These are phyloP conservation scores for Sesamia inferens DNA, from an alignment of 2,888 invertebrate genomes.

Conservation along the genomic window DNA sequence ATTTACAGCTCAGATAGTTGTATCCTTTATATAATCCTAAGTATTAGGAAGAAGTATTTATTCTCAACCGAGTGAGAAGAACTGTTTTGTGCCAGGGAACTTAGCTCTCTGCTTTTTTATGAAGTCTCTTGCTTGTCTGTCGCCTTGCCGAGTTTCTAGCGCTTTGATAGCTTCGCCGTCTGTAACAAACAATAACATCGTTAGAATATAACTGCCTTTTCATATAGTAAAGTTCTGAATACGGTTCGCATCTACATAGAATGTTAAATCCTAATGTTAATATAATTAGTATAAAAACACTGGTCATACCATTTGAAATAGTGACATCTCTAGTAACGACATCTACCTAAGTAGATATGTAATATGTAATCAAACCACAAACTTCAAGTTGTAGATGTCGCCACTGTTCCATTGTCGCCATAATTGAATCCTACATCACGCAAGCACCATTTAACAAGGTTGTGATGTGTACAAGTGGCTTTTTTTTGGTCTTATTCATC, in stretches of 20 bases:
- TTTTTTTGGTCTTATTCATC: too few species aligned
- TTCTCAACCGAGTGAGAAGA: slow-evolving; percentile 84
- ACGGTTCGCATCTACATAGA: not conserved
- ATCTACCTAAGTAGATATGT: slow-evolving; percentile 1
- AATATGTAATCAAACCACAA: not conserved
- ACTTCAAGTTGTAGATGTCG: slow-evolving; percentile 21
- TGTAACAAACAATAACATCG: slow-evolving; percentile 67
- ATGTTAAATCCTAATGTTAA: not conserved
- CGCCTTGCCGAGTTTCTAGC: slow-evolving; percentile 95
- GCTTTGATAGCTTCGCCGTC: slow-evolving; percentile 94
- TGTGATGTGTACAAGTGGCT: not conserved
- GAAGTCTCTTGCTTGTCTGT: slow-evolving; percentile 97
- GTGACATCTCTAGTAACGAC: slow-evolving; percentile 16
- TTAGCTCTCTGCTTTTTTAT: slow-evolving; percentile 94
- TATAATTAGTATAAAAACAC: not conserved
- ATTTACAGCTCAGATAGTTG: slow-evolving; percentile 26
- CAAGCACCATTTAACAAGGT: not conserved
- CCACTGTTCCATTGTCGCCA: not conserved
- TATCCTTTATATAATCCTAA: slow-evolving; percentile 27
- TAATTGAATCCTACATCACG: not conserved
- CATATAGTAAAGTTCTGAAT: not conserved
- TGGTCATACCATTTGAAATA: not conserved
- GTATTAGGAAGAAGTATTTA: slow-evolving; percentile 21
- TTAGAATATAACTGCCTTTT: not conserved
- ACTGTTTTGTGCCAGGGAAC: slow-evolving; percentile 81